A percentile compares a stretch with the other conserved stretches of the same genome.
These are phyloP conservation scores for Arrhamphus sclerolepis DNA, from an alignment of 2,797 vertebrate genomes.

Conservation along the genomic window DNA sequence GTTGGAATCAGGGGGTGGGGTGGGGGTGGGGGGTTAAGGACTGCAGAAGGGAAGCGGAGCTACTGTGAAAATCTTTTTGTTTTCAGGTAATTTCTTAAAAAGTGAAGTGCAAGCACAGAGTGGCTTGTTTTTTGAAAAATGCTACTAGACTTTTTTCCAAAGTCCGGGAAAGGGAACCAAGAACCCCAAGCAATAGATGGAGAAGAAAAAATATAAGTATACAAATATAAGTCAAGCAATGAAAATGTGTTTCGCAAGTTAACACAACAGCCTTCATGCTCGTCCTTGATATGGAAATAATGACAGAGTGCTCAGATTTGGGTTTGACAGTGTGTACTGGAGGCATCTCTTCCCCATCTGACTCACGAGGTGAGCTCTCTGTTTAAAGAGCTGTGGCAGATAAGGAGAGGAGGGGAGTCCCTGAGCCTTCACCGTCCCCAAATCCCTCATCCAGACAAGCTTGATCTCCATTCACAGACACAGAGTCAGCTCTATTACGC, in stretches of 20 bases:
- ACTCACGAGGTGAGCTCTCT: conserved; percentile 59
- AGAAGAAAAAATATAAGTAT: conserved; percentile 8
- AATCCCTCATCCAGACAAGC: conserved; percentile 66
- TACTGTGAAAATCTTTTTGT: conserved; percentile 62
- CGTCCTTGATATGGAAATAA: conserved; percentile 74
- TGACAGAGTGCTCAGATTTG: conserved; percentile 39
- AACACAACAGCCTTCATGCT: conserved; percentile 47
- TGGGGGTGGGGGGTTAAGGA: conserved; percentile 51
- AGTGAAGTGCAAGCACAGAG: conserved; percentile 10
- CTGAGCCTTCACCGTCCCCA: conserved; percentile 45
- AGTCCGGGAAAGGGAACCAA: conserved; percentile 13
- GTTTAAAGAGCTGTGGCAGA: conserved; percentile 35
- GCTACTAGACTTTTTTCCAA: conserved; percentile 20
- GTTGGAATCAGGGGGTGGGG: conserved; percentile 48
- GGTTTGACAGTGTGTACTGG: conserved; percentile 57
- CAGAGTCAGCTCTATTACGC: conserved; percentile 45
- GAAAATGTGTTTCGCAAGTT: conserved; percentile 54
- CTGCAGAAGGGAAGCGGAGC: conserved; percentile 27
- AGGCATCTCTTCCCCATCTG: conserved; percentile 51
- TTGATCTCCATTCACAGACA: conserved; percentile 65
- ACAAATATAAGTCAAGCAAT: conserved; percentile 41
- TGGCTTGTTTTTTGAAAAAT: conserved; percentile 8
- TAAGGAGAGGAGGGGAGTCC: conserved; percentile 5
- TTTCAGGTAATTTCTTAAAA: conserved; percentile 46
- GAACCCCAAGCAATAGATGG: conserved; percentile 5